phyloP scores from a whole-genome alignment of 2,888 invertebrate genomes.

The Pegoplata infirma region DNA sequence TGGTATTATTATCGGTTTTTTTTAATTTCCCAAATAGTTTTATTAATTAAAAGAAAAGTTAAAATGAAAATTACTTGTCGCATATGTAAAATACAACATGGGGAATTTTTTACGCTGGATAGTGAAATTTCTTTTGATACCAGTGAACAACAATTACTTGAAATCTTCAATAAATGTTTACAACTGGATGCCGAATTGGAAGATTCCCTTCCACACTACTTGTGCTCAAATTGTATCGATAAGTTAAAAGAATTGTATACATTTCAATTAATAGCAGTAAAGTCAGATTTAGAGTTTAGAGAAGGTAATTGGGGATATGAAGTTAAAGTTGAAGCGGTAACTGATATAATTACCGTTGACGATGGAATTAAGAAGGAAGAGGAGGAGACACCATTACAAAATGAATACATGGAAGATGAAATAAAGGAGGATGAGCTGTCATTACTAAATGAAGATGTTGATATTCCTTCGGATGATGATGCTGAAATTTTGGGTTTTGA shows the following conservation, averaged over 20 bases:
- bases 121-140: slow-evolving; percentile 39
- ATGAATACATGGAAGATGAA: not conserved
- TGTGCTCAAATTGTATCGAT: slow-evolving; percentile 60
- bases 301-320: not conserved
- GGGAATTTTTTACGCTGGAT: slow-evolving; percentile 63
- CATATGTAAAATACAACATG: slow-evolving; percentile 59
- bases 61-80: slow-evolving; percentile 62
- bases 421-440: too few relatives aligned
- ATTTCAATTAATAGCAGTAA: slow-evolving; percentile 57
- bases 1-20: not conserved
- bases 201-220: slow-evolving; percentile 63
- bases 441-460: not conserved
- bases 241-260: slow-evolving; percentile 50
- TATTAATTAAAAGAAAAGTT: not conserved
- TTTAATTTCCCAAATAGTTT: too few relatives aligned
- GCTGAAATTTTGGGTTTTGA: not conserved
- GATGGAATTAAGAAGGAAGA: not conserved
- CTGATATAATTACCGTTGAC: too few relatives aligned
- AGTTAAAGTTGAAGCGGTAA: too few relatives aligned
- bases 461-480: not conserved
- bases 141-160: slow-evolving; percentile 38
- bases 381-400: not conserved
- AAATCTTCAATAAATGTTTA: slow-evolving; percentile 62
- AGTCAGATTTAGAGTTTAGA: slow-evolving; percentile 52
- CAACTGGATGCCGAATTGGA: slow-evolving; percentile 55